Conservation (phyloP, 1,140 invertebrate species). For the Lucilia sericata region DNA sequence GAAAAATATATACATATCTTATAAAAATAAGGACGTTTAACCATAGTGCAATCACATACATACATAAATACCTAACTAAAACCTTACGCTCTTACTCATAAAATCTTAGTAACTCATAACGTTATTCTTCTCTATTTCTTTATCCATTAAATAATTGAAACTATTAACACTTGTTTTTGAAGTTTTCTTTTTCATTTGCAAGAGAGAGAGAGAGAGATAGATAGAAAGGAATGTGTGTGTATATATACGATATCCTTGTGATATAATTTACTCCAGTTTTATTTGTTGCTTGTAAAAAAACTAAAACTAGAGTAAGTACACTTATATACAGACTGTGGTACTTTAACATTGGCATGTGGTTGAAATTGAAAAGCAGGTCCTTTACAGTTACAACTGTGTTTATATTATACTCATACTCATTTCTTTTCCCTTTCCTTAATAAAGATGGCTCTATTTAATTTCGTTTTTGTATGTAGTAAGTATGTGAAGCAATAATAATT, state of each 20-base stretch:
- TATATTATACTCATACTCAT: no score
- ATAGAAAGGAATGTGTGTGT: background rate
- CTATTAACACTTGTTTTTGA: conserved; percentile 23
- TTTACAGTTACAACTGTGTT: no score
- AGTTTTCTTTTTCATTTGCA: background rate
- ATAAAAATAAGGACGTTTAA: no score
- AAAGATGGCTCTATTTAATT: background rate
- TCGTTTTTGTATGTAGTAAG: background rate
- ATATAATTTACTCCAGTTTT: background rate
- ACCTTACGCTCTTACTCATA: background rate
- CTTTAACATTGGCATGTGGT: no score
- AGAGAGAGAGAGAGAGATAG: no score
- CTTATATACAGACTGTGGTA: no score
- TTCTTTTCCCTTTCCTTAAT: no score
- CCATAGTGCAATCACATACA: no score
- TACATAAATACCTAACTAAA: no score
- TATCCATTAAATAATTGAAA: conserved; percentile 37
- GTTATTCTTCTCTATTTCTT: background rate
- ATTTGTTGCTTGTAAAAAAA: background rate
- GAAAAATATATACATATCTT: no score
- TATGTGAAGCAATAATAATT: conserved; percentile 6
- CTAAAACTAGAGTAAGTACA: no score
- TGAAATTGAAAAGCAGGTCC: no score
- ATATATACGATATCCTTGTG: background rate
- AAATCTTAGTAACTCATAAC: background rate